Conservation (phyloP, 1,140 invertebrate genomes). For the Nomia melanderi region DNA sequence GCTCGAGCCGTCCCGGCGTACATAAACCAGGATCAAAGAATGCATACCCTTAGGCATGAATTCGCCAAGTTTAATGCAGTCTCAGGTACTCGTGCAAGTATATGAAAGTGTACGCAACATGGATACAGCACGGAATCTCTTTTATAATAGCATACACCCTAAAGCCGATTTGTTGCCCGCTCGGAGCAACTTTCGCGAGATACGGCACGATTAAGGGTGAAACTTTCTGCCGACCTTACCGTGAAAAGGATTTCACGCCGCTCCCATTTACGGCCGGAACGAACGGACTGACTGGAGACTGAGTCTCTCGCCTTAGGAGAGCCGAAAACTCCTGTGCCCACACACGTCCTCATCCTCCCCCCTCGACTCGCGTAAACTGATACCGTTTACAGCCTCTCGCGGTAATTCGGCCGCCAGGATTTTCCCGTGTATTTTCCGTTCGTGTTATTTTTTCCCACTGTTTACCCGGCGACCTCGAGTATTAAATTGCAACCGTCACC, state of each 20-base stretch:
- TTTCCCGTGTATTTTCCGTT: no score
- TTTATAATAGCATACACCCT: slow-evolving; percentile 57
- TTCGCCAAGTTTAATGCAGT: slow-evolving; percentile 34
- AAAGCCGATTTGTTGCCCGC: slow-evolving; percentile 63
- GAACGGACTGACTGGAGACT: neutral
- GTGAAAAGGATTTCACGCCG: slow-evolving; percentile 36
- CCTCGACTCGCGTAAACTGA: no score
- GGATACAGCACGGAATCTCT: slow-evolving; percentile 54
- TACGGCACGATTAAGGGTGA: slow-evolving; percentile 60
- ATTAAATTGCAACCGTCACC: no score
- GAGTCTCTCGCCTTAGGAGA: no score
- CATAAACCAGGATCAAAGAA: slow-evolving; percentile 38
- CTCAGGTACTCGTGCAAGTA: neutral
- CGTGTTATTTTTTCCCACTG: no score
- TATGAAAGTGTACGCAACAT: slow-evolving; percentile 32
- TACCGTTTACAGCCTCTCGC: no score
- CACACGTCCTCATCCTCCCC: no score
- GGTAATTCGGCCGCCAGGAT: no score
- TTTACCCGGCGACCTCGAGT: no score
- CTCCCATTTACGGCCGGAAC: neutral
- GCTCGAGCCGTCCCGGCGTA: no score
- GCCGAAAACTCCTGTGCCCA: no score
- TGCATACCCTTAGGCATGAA: slow-evolving; percentile 18
- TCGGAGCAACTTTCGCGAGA: slow-evolving; percentile 54
- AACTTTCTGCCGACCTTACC: slow-evolving; percentile 47